A percentile compares a stretch with the other conserved stretches of the same genome.
Evolutionary conservation across 2,888 invertebrate species (phyloP).

Genomic region (Agrochola macilenta): DNA sequence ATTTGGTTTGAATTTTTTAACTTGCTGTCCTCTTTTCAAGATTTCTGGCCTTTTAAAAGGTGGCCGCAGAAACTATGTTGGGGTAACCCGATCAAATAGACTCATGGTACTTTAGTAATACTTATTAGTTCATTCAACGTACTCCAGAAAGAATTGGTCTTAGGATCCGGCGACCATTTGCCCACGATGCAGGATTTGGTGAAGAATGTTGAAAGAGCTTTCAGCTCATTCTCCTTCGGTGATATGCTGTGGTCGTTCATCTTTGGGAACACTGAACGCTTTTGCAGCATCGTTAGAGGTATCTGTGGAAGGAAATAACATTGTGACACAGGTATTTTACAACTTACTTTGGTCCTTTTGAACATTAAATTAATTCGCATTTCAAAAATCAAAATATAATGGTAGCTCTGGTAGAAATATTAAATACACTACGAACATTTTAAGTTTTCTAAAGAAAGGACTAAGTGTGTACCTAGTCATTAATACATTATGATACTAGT

Average conservation of each 20-base stretch:
- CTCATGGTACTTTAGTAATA: neutral
- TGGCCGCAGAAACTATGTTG: too few relatives aligned
- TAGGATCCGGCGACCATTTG: constrained; percentile 94
- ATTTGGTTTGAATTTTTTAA: too few relatives aligned
- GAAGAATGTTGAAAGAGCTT: constrained; percentile 95
- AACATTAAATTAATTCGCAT: neutral
- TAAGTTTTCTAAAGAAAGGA: neutral
- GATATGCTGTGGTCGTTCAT: constrained; percentile 93
- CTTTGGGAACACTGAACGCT: constrained; percentile 92
- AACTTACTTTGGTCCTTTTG: neutral
- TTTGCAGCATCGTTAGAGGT: constrained; percentile 94
- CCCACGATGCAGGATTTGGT: constrained; percentile 96
- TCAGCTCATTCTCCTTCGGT: constrained; percentile 95
- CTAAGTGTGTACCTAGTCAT: neutral
- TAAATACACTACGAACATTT: neutral
- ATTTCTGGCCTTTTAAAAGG: too few relatives aligned
- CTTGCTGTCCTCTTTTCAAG: too few relatives aligned
- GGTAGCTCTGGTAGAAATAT: neutral
- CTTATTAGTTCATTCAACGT: neutral
- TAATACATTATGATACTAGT: neutral
- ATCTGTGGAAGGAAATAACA: constrained; percentile 81
- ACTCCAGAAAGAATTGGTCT: constrained; percentile 93
- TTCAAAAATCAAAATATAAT: neutral
- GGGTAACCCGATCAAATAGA: too few relatives aligned
- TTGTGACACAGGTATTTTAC: neutral